Base-by-base conservation (phyloP, 2,888 invertebrate genomes). In the Oligia fasciuncula region DNA sequence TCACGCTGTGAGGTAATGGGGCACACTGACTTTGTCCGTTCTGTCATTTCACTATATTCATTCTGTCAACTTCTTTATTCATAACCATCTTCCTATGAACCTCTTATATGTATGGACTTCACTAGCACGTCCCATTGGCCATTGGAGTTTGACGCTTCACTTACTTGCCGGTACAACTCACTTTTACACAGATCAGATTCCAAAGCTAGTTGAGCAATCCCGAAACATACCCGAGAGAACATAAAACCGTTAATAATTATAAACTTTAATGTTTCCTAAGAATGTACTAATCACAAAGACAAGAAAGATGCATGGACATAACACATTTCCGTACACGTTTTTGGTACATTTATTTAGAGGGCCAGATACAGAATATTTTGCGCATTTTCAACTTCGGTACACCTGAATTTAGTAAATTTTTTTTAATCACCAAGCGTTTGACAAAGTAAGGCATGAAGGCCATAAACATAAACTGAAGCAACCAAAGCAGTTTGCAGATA, bases 191-290 rank as follows among this genome's bases (percentile, higher is more conserved):
- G 23, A 67, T 11, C 6, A 49, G 5, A 6, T 40, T 49, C 40
- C 14, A 11, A 35, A 60, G 6, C 8, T 49, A 54, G 17, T 63
- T 29, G 68, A 63, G 29, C 74, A 80, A 80, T 74, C 29, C 74
- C 80, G 40, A 63, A 74, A 69, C 14, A 19, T 49, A 73, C 63
- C 29, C 46, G 40, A 40, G 6, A 69, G 63, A n/a, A 68, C 23
- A 23, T 40, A 40, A 51, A 46, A 46, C 40, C 49, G 43, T 73
- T 63, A 9, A 5, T 49, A 23, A 17, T 51, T 68, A 67, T 35
- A 51, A 68, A 54, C 19, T 29, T 19, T 68, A 68, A 68, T 49
- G 29, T 68, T 11, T n/a, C 23, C 0, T 65, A 5, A 2, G 13
- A 66, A 23, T 23, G 1, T 11, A 29, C 29, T 29, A 1, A 40